These are phyloP conservation scores for Cotesia chilonis DNA, from an alignment of 1,140 invertebrate species.

Conservation along the genomic window DNA sequence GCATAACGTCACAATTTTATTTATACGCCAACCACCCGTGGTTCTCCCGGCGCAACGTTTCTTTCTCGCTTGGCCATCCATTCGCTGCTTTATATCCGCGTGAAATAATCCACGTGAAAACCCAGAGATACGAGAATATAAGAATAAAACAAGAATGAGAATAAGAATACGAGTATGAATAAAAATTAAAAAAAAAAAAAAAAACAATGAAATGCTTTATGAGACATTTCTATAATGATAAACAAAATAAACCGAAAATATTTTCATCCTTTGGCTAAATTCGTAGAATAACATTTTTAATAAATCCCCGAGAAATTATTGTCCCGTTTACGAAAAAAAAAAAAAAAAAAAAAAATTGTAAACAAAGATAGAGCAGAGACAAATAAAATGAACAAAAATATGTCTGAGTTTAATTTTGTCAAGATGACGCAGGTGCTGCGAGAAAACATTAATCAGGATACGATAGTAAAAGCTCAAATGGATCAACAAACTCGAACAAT, in stretches of 20 bases:
- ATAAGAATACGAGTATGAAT: background rate
- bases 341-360: constrained; percentile 41
- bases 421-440: constrained; percentile 57
- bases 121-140: constrained; percentile 15
- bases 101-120: constrained; percentile 33
- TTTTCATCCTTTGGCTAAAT: too few relatives aligned
- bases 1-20: constrained; percentile 59
- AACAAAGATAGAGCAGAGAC: constrained; percentile 40
- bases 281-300: too few relatives aligned
- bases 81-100: constrained; percentile 32
- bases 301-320: too few relatives aligned
- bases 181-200: background rate
- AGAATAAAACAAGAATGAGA: background rate
- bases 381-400: constrained; percentile 52
- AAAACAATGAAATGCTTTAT: background rate
- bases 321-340: background rate
- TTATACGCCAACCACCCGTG: constrained; percentile 60
- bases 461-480: constrained; percentile 49
- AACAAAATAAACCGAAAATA: too few relatives aligned
- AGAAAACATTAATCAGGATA: constrained; percentile 62
- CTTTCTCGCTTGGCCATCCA: constrained; percentile 22
- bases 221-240: too few relatives aligned
- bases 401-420: too few relatives aligned
- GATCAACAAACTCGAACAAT: constrained; percentile 40
- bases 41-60: constrained; percentile 34